Conservation (phyloP, 2,888 invertebrate species). For the Dryococelus australis region DNA sequence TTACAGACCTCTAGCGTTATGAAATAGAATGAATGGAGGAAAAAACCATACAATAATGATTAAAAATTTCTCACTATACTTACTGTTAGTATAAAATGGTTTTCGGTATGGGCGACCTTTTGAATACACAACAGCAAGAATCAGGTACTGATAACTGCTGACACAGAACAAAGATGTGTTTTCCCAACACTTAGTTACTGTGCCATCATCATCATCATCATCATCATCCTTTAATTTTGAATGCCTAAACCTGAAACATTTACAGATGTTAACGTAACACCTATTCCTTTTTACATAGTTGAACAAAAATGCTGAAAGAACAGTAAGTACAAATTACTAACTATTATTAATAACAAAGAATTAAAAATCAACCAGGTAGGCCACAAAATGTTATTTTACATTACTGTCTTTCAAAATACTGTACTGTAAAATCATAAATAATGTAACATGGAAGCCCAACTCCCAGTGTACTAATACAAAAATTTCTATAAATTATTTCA, state of each 20-base stretch:
- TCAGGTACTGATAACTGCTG: slow-evolving; percentile 80
- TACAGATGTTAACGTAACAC: slow-evolving; percentile 21
- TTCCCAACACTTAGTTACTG: slow-evolving; percentile 73
- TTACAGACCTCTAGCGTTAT: no score
- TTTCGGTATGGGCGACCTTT: slow-evolving; percentile 80
- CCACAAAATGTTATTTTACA: no score
- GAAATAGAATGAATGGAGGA: no score
- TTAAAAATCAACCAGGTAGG: no score
- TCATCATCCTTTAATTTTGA: slow-evolving; percentile 57
- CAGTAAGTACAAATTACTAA: no score
- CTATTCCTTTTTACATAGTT: not conserved
- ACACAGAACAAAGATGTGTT: slow-evolving; percentile 80
- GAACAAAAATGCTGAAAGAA: no score
- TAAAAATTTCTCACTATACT: slow-evolving; percentile 52
- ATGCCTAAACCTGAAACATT: slow-evolving; percentile 58
- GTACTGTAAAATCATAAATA: no score
- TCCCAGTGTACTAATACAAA: no score
- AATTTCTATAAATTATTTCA: no score
- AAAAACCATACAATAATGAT: not conserved
- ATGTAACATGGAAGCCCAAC: no score
- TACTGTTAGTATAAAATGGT: slow-evolving; percentile 71
- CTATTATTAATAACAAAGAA: no score
- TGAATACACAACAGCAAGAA: slow-evolving; percentile 79
- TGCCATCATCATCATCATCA: slow-evolving; percentile 62
- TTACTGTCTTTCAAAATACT: no score